A percentile compares a stretch with the other conserved stretches of the same genome.
Conservation (phyloP, 2,797 vertebrate genomes). For the Nyctibius grandis region DNA sequence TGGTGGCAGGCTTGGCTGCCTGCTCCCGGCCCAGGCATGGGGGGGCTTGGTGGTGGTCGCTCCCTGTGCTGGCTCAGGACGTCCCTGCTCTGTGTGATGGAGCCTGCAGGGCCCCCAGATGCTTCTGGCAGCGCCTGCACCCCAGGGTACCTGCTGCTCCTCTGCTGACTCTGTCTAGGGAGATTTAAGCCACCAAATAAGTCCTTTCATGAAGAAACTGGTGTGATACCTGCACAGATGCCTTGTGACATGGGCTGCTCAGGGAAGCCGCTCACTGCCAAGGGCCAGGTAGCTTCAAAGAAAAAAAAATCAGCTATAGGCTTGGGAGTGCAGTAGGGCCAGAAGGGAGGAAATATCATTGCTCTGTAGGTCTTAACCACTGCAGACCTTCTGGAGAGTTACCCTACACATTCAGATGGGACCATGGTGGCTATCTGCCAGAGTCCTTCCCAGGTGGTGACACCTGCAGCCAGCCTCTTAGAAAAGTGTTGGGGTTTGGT, state of each 20-base stretch:
- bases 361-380: not conserved
- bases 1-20: not conserved
- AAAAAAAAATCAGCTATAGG: not conserved
- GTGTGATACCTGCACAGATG: not conserved
- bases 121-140: not conserved
- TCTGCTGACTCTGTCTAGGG: not conserved
- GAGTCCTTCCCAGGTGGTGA: not conserved
- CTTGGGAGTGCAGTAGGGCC: not conserved
- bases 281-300: not conserved
- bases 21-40: not conserved
- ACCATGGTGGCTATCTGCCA: not conserved
- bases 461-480: not conserved
- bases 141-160: not conserved
- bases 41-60: not conserved
- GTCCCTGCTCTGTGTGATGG: not conserved
- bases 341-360: not conserved
- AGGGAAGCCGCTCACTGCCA: not conserved
- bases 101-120: not conserved
- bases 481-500: not conserved
- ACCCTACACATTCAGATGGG: not conserved
- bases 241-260: not conserved
- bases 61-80: not conserved
- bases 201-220: not conserved
- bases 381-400: not conserved
- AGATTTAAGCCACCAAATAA: not conserved